These are phyloP conservation scores for Melanargia galathea DNA, from an alignment of 2,888 invertebrate species.

Conservation along the genomic window DNA sequence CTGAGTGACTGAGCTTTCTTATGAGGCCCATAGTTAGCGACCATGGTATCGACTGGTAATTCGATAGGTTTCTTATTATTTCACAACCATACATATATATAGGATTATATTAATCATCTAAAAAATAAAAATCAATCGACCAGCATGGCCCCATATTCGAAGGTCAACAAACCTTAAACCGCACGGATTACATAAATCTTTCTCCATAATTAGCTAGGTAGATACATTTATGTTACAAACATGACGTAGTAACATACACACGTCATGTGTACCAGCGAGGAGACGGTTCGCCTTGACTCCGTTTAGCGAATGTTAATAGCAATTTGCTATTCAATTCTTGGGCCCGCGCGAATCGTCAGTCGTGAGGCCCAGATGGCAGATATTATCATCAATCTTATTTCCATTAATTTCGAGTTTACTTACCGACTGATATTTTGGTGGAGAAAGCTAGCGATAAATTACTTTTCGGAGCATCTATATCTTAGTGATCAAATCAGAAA, in stretches of 20 bases:
- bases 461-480: background rate
- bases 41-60: too few species aligned
- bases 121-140: background rate
- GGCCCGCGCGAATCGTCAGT: conserved; percentile 20
- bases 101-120: too few species aligned
- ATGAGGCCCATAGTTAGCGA: too few species aligned
- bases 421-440: background rate
- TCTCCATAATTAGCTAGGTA: conserved; percentile 8
- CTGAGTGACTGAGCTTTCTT: too few species aligned
- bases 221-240: background rate
- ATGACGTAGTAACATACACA: conserved; percentile 18
- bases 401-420: conserved; percentile 17
- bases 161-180: conserved; percentile 14
- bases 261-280: conserved; percentile 18
- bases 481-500: too few species aligned
- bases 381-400: conserved; percentile 22
- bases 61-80: too few species aligned
- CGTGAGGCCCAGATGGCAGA: conserved; percentile 20
- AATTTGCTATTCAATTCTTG: conserved; percentile 44
- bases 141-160: conserved; percentile 1
- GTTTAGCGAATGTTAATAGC: conserved; percentile 51
- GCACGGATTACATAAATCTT: conserved; percentile 18
- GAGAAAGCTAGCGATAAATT: background rate
- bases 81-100: too few species aligned
- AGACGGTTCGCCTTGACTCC: conserved; percentile 52